Evolutionary conservation across 2,888 invertebrate species (phyloP), one percentile per base, ranked within the genome.

Genomic region (Cephalotes varians): DNA sequence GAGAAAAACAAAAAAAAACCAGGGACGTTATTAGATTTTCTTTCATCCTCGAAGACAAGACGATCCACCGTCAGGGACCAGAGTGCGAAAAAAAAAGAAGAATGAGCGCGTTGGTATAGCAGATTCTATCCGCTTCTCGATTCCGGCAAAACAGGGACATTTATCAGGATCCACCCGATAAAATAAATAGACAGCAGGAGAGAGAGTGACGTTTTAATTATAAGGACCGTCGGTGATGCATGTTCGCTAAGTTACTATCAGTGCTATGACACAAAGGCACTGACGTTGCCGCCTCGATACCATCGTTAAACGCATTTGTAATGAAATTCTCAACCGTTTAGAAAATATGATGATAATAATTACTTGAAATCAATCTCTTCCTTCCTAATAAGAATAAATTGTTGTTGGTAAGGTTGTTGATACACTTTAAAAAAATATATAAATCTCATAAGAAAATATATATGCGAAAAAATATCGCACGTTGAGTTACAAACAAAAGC

Each of bases 111-210:
- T 81, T 84, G 81, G 60, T 71, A 76, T 54, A 65, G 69, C 71
- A 83, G 67, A 76, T 67, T 77, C 77, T 71, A 56, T 69, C 44
- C 69, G 80, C 54, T 67, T 18, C 62, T 65, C 77, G 72, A 83
- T 83, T 79, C 74, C 25, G 64, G 72, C 71, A 79, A 84, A 82
- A 85, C 87, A 86, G 82, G 56, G 82, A 83, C 91, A 92, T 93
- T 93, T 90, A 91, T 92, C 92, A 93, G 90, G 88, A 91, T 91
- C 86, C 82, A 87, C 86, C 90, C 88, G 89, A 91, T 90, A 85
- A 91, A 88, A 89, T 88, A 90, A 91, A 92, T 90, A 90, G 90
- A 87, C 83, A 72, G 73, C 74, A 76, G 81, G 74, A 82, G 83
- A 88, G 74, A 81, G 84, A 88, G 74, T 87, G 87, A 88, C 87